Conservation (phyloP, 2,113 vertebrate genomes). For the Hylia prasina region DNA sequence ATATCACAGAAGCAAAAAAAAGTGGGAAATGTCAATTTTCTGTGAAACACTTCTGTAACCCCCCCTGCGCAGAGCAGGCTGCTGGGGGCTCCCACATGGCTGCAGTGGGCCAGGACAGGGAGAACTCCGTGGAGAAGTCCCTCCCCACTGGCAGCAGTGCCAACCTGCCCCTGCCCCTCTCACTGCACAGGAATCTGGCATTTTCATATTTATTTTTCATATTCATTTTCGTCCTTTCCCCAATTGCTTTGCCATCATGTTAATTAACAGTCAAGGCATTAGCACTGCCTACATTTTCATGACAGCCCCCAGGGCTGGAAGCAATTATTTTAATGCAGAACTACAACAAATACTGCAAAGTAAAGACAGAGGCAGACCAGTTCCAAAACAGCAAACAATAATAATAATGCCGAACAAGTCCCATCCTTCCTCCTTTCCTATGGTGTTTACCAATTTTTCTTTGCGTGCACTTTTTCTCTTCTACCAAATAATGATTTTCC, state of each 20-base stretch:
- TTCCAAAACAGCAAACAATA: not conserved
- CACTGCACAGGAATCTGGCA: rapidly evolving
- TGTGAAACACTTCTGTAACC: not conserved
- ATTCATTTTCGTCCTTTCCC: not conserved
- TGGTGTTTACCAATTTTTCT: not conserved
- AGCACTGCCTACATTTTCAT: not conserved
- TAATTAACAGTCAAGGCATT: slow-evolving; percentile 54
- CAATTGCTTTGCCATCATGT: not conserved
- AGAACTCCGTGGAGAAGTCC: rapidly evolving
- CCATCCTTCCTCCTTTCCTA: not conserved
- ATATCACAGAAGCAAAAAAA: not conserved
- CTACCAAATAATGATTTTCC: not conserved
- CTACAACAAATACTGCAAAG: not conserved
- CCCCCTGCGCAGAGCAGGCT: not conserved
- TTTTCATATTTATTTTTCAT: not conserved
- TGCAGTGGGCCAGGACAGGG: not conserved
- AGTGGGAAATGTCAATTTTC: not conserved
- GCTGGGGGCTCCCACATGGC: not conserved
- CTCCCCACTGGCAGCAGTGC: not conserved
- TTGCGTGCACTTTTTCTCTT: not conserved
- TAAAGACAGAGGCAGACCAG: not conserved
- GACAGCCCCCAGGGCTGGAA: not conserved
- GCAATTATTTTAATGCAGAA: slow-evolving; percentile 24
- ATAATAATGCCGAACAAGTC: not conserved
- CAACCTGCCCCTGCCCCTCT: not conserved